Percentiles rank a stretch among this genome's conserved stretches.
These are phyloP conservation scores for Tupaia chinensis DNA, from an alignment of 2,113 vertebrate species.

Conservation along the genomic window DNA sequence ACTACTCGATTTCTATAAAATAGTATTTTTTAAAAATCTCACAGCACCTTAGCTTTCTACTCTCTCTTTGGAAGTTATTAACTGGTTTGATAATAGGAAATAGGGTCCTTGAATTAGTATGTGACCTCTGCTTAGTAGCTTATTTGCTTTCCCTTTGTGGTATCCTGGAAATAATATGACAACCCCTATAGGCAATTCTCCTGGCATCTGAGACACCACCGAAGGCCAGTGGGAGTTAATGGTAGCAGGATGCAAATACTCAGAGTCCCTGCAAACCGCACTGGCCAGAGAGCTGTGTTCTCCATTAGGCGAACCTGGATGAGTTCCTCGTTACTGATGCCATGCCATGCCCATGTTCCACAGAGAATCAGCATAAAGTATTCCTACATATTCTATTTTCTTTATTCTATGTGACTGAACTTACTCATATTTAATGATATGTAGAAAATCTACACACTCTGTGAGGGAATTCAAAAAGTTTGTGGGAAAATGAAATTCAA, in stretches of 20 bases:
- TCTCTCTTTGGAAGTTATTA: background rate
- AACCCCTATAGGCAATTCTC: background rate
- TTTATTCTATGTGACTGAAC: background rate
- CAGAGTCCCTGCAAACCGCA: background rate
- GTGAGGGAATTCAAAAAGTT: too few species aligned
- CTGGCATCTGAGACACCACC: background rate
- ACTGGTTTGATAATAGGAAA: background rate
- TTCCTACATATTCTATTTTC: background rate
- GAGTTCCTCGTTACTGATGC: background rate
- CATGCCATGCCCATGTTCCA: background rate
- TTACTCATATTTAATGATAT: background rate
- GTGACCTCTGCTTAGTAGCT: background rate
- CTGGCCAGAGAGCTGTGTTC: background rate
- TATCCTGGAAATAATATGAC: background rate
- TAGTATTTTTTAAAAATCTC: background rate
- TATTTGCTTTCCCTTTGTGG: background rate
- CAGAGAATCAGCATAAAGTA: background rate
- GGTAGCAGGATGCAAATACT: background rate
- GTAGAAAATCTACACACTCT: background rate
- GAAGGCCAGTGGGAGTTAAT: background rate
- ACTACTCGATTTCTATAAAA: conserved; percentile 6
- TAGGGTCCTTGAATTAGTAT: background rate
- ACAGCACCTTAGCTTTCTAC: background rate
- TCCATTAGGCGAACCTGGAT: background rate
- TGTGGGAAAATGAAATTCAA: too few species aligned